Percentiles rank a stretch among this genome's conserved stretches.
Evolutionary conservation across 2,888 invertebrate genomes (phyloP).

Genomic region (Philaethria dido): DNA sequence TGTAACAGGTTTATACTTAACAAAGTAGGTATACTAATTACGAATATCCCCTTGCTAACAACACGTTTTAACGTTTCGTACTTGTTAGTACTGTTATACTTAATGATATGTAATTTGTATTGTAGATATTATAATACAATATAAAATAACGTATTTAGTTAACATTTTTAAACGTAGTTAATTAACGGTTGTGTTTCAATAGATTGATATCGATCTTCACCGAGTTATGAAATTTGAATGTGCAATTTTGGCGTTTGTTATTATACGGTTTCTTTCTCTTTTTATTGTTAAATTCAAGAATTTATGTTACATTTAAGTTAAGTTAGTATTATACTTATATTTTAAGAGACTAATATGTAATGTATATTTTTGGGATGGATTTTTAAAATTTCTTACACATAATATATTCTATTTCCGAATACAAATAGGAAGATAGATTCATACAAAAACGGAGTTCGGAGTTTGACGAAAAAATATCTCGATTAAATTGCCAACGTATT

Average conservation of each 20-base stretch:
- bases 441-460: not conserved
- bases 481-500: too few relatives aligned
- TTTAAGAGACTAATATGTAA: too few relatives aligned
- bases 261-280: not conserved
- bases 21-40: slow-evolving; percentile 7
- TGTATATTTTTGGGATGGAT: too few relatives aligned
- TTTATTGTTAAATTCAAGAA: not conserved
- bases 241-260: not conserved
- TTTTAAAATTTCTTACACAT: too few relatives aligned
- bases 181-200: slow-evolving; percentile 43
- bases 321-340: too few relatives aligned
- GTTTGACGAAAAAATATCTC: not conserved
- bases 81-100: not conserved
- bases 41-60: slow-evolving; percentile 9
- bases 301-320: not conserved
- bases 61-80: slow-evolving; percentile 12
- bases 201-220: slow-evolving; percentile 43
- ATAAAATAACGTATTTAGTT: slow-evolving; percentile 45
- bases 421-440: too few relatives aligned
- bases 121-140: not conserved
- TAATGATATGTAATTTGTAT: slow-evolving; percentile 15
- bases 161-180: slow-evolving; percentile 42
- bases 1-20: not conserved
- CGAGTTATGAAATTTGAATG: slow-evolving; percentile 38
- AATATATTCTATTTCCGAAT: too few relatives aligned